phyloP scores from a whole-genome alignment of 2,797 vertebrate species.

The Eospalax fontanierii region DNA sequence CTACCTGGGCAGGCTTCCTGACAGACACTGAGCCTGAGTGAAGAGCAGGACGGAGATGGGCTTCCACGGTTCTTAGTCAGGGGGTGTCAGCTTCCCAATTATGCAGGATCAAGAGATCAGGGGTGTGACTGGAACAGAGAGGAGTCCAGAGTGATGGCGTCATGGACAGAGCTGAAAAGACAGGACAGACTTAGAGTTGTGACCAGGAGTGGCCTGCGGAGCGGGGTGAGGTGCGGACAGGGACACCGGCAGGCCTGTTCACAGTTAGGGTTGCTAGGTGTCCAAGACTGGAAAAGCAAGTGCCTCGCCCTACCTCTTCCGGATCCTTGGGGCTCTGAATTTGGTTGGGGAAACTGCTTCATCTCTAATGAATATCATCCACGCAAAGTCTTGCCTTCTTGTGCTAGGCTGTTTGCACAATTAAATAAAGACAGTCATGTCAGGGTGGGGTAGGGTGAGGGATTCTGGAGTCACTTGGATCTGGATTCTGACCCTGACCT shows the following conservation, averaged over 20 bases:
- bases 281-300: too few relatives aligned
- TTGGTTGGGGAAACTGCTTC: background rate
- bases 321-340: background rate
- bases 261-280: background rate
- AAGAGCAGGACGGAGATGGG: background rate
- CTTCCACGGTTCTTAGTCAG: rapidly evolving
- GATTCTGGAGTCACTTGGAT: background rate
- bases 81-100: rapidly evolving
- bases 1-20: background rate
- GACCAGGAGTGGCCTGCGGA: background rate
- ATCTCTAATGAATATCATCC: rapidly evolving
- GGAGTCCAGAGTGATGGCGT: too few relatives aligned
- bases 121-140: too few relatives aligned
- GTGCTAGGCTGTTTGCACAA: background rate
- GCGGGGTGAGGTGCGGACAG: rapidly evolving
- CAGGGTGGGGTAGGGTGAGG: background rate
- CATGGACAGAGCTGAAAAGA: background rate
- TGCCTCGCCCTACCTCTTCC: background rate
- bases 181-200: background rate
- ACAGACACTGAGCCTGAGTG: background rate
- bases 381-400: background rate
- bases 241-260: rapidly evolving
- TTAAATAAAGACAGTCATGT: background rate
- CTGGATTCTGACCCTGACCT: background rate
- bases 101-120: too few relatives aligned